These are phyloP conservation scores for Ammodytes marinus DNA, from an alignment of 2,113 vertebrate genomes.

Conservation along the genomic window DNA sequence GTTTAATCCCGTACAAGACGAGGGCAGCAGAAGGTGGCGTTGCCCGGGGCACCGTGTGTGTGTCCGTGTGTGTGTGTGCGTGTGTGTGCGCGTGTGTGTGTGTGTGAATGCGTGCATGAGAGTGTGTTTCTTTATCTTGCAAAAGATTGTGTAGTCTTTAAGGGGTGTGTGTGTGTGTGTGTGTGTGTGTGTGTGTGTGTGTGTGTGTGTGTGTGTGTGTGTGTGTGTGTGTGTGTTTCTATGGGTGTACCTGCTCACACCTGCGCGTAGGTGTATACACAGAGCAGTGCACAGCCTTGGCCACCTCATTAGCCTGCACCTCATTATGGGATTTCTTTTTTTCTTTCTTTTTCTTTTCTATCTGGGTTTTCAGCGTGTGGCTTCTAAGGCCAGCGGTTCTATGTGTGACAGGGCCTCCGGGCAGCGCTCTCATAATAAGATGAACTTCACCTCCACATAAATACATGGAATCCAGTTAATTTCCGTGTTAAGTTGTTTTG, in stretches of 20 bases:
- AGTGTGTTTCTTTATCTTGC: background rate
- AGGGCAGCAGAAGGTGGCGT: constrained; percentile 23
- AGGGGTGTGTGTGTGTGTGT: background rate
- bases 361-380: constrained; percentile 31
- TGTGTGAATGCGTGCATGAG: background rate
- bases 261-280: constrained; percentile 21
- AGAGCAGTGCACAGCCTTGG: constrained; percentile 15
- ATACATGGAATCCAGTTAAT: constrained; percentile 43
- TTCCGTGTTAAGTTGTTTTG: constrained; percentile 36
- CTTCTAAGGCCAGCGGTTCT: constrained; percentile 41
- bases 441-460: constrained; percentile 42
- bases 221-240: background rate
- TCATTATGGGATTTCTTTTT: constrained; percentile 45
- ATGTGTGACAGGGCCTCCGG: constrained; percentile 37
- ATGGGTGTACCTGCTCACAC: background rate
- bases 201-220: background rate
- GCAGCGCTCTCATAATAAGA: constrained; percentile 50
- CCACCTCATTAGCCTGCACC: constrained; percentile 57
- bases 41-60: constrained; percentile 15
- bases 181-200: background rate
- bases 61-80: background rate
- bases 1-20: constrained; percentile 19
- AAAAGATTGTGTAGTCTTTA: background rate
- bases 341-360: constrained; percentile 11
- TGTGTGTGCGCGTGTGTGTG: constrained; percentile 6